Base-by-base conservation (phyloP, 2,888 invertebrate genomes). In the Gastrophysa polygoni region DNA sequence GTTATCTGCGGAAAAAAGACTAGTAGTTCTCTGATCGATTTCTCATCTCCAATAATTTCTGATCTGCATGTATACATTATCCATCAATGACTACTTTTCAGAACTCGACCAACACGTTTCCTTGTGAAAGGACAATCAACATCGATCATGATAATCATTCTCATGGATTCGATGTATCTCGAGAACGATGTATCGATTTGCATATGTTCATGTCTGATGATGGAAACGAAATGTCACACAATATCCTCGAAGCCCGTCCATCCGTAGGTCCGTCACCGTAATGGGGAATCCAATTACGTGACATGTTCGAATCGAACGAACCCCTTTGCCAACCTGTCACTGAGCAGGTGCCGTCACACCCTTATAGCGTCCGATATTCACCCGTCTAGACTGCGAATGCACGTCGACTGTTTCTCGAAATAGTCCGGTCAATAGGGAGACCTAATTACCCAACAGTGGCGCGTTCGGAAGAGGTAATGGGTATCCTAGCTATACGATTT, bases 351-450 rank as follows among this genome's bases (percentile, higher is more conserved):
- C 66, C 63, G 66, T 66, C 64, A 63, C 63, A 66, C 66, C 59
- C 63, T 56, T 57, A 55, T 56, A 65, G 63, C 60, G 62, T 50
- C 68, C 62, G 62, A 67, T 64, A 61, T 56, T 57, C 59, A 57
- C 64, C 60, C 63, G 70, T 70, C 70, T 70, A 70, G 70, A 68
- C 69, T 66, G 38, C 14, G 14, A 14, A 38, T 38, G 38, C 38
- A n/a, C 14, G 59, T 47, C 57, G 60, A 48, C 57, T 59, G 46
- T 57, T 52, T 57, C 60, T 29, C 38, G 14, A 4, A n/a, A 10
- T 38, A 38, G 38, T 38, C 38, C 38, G 14, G 38, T n/a, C 38
- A 11, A 38, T 6, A 38, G 11, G 2, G 14, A 2, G 6, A 38
- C 11, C 10, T 3, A 38, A 38, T 24, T 5, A 24, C 24, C n/a